A percentile compares a stretch with the other conserved stretches of the same genome.
phyloP scores from a whole-genome alignment of 2,888 invertebrate genomes.

The Cryptosula pallasiana region DNA sequence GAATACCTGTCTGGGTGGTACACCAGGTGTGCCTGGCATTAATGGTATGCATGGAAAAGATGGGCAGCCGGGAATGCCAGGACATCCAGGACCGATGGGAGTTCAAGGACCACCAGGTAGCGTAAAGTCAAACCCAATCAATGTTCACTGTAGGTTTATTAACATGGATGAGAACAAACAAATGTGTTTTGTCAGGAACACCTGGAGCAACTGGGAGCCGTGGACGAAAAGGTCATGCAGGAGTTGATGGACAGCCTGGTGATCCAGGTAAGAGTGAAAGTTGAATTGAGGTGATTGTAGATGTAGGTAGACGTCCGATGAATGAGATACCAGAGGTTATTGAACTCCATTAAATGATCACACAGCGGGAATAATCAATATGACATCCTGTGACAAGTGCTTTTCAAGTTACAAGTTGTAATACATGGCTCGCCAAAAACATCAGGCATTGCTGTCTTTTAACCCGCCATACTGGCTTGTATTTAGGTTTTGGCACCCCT shows the following conservation, averaged over 20 bases:
- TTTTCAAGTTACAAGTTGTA: too few species aligned
- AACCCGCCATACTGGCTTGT: too few species aligned
- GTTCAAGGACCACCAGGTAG: constrained; percentile 32
- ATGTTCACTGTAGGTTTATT: neutral
- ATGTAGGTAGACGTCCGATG: too few species aligned
- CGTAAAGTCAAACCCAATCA: neutral
- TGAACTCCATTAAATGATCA: too few species aligned
- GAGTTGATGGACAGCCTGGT: constrained; percentile 40
- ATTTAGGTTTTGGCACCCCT: too few species aligned
- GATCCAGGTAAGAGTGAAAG: constrained; percentile 34
- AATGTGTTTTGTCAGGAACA: constrained; percentile 31
- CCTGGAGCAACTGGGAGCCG: constrained; percentile 36
- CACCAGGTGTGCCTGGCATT: constrained; percentile 36
- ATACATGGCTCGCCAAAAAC: too few species aligned
- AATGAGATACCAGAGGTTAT: too few species aligned
- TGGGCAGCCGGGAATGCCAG: constrained; percentile 39
- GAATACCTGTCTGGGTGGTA: constrained; percentile 34
- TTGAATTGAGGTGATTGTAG: too few species aligned
- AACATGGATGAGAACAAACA: too few species aligned
- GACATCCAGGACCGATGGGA: constrained; percentile 38
- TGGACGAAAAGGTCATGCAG: constrained; percentile 36
- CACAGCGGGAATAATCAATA: too few species aligned
- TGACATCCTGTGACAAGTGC: too few species aligned
- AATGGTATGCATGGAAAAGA: constrained; percentile 20
- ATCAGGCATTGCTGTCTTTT: too few species aligned